Evolutionary conservation across 2,113 vertebrate genomes (phyloP).

Genomic region (Murina feae): DNA sequence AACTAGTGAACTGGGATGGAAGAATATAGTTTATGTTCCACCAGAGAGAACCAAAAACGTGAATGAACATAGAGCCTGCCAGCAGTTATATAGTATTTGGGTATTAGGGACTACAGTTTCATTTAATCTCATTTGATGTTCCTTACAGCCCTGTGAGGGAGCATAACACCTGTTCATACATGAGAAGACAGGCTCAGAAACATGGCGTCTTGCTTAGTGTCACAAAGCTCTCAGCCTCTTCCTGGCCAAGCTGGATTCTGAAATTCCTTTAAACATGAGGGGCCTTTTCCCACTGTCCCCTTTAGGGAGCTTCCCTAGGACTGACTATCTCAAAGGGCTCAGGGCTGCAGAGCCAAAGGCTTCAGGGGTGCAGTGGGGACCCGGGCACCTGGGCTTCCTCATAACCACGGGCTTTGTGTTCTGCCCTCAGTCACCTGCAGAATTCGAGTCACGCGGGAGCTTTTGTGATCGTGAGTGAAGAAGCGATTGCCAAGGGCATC

Average conservation of each 20-base stretch:
- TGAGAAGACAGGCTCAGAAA: neutral
- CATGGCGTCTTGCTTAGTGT: neutral
- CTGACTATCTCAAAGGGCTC: neutral
- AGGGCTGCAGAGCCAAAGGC: neutral
- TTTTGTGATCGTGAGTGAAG: slow-evolving; percentile 96
- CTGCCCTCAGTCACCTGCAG: slow-evolving; percentile 88
- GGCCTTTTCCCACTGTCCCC: neutral
- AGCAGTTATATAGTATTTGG: neutral
- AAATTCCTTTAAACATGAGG: neutral
- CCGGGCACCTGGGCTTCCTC: neutral
- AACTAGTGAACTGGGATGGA: neutral
- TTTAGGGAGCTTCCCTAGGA: neutral
- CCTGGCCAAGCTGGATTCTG: neutral
- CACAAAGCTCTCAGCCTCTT: neutral
- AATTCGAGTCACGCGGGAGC: slow-evolving; percentile 90
- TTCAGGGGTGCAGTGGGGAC: neutral
- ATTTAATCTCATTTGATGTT: neutral
- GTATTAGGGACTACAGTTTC: neutral
- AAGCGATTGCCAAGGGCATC: slow-evolving; percentile 98
- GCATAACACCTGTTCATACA: neutral
- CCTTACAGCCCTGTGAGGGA: neutral
- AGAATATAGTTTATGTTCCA: neutral
- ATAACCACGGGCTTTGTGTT: neutral
- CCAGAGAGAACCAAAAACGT: neutral
- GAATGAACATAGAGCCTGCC: neutral